Conservation (phyloP, 2,113 vertebrate genomes). For the Myocastor coypus region DNA sequence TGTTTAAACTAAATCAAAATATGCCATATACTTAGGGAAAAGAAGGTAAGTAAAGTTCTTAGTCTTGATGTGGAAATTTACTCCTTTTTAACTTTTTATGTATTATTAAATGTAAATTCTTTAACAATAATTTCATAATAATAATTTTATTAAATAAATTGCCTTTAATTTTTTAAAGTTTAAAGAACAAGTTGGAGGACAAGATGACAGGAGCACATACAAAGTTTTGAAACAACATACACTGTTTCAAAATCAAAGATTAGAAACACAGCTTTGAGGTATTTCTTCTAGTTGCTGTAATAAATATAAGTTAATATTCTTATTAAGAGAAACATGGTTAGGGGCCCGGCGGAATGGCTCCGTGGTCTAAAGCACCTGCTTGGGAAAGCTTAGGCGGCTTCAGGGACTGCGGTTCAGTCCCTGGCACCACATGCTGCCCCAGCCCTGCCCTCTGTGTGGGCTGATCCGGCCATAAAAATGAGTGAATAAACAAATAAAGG, state of each 20-base stretch:
- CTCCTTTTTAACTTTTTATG: constrained; percentile 35
- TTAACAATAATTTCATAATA: constrained; percentile 40
- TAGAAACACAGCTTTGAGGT: constrained; percentile 44
- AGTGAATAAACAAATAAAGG: too few relatives aligned
- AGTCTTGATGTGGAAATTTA: constrained; percentile 21
- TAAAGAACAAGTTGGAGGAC: background rate
- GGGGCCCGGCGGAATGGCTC: too few relatives aligned
- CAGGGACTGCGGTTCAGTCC: too few relatives aligned
- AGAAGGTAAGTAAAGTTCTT: constrained; percentile 31
- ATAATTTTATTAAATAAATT: constrained; percentile 48
- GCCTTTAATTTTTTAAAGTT: constrained; percentile 54
- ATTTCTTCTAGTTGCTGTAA: constrained; percentile 8
- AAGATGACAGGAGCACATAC: background rate
- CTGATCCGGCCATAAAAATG: too few relatives aligned
- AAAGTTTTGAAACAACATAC: background rate
- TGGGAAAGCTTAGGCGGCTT: too few relatives aligned
- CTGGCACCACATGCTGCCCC: too few relatives aligned
- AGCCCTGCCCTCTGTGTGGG: too few relatives aligned
- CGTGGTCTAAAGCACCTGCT: too few relatives aligned
- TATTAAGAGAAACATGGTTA: constrained; percentile 53
- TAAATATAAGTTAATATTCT: constrained; percentile 40
- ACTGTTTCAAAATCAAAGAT: constrained; percentile 38
- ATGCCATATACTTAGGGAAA: background rate
- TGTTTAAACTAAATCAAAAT: constrained; percentile 21
- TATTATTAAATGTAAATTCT: constrained; percentile 43